Evolutionary conservation across 2,113 vertebrate genomes (phyloP), one percentile per base, ranked within the genome.

Genomic region (Gnathonemus longibarbis): DNA sequence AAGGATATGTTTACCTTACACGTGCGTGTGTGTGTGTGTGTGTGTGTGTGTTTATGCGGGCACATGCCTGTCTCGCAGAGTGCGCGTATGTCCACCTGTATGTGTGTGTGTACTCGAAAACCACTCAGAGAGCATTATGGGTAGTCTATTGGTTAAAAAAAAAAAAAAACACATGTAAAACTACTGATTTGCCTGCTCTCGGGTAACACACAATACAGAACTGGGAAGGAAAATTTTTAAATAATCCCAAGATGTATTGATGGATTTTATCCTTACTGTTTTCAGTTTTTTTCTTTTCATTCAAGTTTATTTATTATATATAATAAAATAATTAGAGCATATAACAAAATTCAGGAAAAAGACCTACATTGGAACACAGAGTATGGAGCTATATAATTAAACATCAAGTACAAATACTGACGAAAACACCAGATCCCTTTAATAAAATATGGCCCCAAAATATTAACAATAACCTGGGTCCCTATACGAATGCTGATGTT

Each of bases 51-150:
- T 50, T 11, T 87, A 42, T 24, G 21, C 19, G 45, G 13, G 9
- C 19, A 21, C 35, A 50, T 90, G 89, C 90, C 48, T 88, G 88
- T 87, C 89, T 88, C 88, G 5, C 27, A 45, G 86, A 15, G 87
- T 74, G 53, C 35, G 1, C 56, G 84, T 50, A 49, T 50, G 46
- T 46, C 1, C 3, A 21, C 46, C 58, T 66, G 24, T 39, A 35
- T 45, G 31, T 35, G 50, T 74, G 35, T 24, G 24, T 49, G 31
- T 53, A 48, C 27, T 39, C 62, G 48, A 84, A 84, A 84, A 45
- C 83, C 17, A 46, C 83, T 24, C 45, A 84, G 24, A 46, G 39
- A 11, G 42, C 83, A 84, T 84, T 48, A 84, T 84, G 45, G 21
- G 39, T 48, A 46, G 17, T 84, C 19, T 24, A 48, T 19, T 48